A percentile compares a stretch with the other conserved stretches of the same genome.
These are phyloP conservation scores for Acrocyrtus sp. DNA, from an alignment of 2,888 invertebrate genomes.

Conservation along the genomic window DNA sequence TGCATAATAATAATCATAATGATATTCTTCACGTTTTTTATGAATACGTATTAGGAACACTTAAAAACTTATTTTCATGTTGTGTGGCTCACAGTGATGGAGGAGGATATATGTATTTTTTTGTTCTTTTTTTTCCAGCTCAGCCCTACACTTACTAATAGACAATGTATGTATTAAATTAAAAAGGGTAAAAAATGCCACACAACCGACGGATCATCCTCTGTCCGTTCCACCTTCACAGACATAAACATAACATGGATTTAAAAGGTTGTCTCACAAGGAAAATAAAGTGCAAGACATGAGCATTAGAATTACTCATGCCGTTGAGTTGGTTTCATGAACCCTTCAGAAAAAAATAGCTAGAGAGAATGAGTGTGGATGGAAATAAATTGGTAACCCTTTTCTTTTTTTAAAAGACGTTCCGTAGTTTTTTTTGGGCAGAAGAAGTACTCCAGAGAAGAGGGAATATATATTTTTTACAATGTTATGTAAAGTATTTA, in stretches of 20 bases:
- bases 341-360: constrained; percentile 19
- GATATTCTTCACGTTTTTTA: constrained; percentile 19
- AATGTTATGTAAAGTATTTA: too few relatives aligned
- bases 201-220: constrained; percentile 39
- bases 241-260: constrained; percentile 42
- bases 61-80: constrained; percentile 22
- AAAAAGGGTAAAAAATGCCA: constrained; percentile 43
- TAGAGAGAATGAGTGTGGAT: not conserved
- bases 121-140: too few relatives aligned
- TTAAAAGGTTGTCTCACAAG: constrained; percentile 40
- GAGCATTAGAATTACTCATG: constrained; percentile 23
- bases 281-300: constrained; percentile 17
- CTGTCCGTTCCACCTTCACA: constrained; percentile 26
- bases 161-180: constrained; percentile 12
- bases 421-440: too few relatives aligned
- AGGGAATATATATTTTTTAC: too few relatives aligned
- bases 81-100: too few relatives aligned
- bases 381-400: constrained; percentile 15
- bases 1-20: constrained; percentile 44
- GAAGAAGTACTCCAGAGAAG: too few relatives aligned
- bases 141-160: not conserved
- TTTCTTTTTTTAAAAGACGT: too few relatives aligned
- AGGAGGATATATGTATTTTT: too few relatives aligned
- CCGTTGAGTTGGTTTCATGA: constrained; percentile 11
- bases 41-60: constrained; percentile 14